Conservation (phyloP, 2,113 vertebrate species). For the Fregata magnificens region DNA sequence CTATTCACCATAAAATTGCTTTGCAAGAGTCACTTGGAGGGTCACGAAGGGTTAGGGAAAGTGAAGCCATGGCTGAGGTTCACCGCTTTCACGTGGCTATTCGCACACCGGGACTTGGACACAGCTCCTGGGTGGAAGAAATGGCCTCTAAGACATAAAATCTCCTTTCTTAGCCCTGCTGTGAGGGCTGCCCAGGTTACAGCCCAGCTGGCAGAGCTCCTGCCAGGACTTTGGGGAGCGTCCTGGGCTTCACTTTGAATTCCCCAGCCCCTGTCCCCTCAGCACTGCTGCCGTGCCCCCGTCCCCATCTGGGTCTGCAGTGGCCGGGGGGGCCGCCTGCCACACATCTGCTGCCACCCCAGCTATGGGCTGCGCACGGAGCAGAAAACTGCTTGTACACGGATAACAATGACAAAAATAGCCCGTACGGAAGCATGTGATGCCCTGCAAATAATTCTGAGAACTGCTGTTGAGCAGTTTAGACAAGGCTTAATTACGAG, state of each 20-base stretch:
- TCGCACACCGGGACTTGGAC: accelerated
- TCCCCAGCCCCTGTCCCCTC: not conserved
- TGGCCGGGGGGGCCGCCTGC: not conserved
- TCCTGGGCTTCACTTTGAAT: not conserved
- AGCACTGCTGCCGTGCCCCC: accelerated
- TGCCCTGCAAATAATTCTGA: not conserved
- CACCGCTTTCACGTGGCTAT: accelerated
- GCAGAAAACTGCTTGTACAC: not conserved
- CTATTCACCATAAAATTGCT: not conserved
- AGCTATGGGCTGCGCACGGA: not conserved
- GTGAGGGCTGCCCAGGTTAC: not conserved
- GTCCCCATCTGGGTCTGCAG: not conserved
- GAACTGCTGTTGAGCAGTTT: not conserved
- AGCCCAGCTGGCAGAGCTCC: not conserved
- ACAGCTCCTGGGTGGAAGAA: accelerated
- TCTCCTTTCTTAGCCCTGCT: not conserved
- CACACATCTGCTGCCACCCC: not conserved
- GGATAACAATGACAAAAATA: conserved; percentile 23
- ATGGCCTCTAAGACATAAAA: accelerated
- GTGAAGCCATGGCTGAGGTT: accelerated
- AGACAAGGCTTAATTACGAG: not conserved
- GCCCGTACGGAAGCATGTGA: not conserved
- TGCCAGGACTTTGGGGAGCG: not conserved
- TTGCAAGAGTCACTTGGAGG: not conserved
- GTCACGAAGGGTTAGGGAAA: not conserved